phyloP scores from a whole-genome alignment of 2,113 vertebrate species.

The Notothenia coriiceps region DNA sequence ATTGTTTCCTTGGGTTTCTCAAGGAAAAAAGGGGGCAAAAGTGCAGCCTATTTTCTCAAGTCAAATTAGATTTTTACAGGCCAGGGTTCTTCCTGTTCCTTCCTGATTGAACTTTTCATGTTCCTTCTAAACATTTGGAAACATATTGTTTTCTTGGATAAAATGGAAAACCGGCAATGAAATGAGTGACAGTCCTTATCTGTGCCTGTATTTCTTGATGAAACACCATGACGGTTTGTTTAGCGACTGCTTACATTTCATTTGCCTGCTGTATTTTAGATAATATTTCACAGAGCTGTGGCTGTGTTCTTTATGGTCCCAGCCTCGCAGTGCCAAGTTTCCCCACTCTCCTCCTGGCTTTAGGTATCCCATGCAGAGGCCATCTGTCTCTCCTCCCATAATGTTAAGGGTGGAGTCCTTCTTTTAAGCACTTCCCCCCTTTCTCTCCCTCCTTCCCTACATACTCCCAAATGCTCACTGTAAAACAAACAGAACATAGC shows the following conservation, averaged over 20 bases:
- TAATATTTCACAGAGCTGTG: slow-evolving; percentile 62
- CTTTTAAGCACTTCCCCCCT: slow-evolving; percentile 48
- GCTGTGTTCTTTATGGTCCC: slow-evolving; percentile 63
- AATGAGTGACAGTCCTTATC: slow-evolving; percentile 24
- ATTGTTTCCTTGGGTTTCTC: slow-evolving; percentile 75
- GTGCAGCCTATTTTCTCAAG: slow-evolving; percentile 46
- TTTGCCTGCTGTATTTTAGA: slow-evolving; percentile 67
- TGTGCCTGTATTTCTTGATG: slow-evolving; percentile 35
- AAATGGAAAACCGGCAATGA: slow-evolving; percentile 41
- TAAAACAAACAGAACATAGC: slow-evolving; percentile 76
- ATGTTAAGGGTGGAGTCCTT: slow-evolving; percentile 77
- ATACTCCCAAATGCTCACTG: slow-evolving; percentile 66
- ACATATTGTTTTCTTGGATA: neutral
- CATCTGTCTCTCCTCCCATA: slow-evolving; percentile 79
- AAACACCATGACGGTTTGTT: slow-evolving; percentile 57
- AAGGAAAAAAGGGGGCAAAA: slow-evolving; percentile 65
- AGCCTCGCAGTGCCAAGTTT: slow-evolving; percentile 70
- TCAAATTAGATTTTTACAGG: slow-evolving; percentile 37
- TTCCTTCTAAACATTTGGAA: neutral
- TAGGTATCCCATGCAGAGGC: slow-evolving; percentile 82
- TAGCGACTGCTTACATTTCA: slow-evolving; percentile 63
- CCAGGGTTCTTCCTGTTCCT: slow-evolving; percentile 32
- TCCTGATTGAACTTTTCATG: neutral
- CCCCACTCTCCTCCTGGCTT: slow-evolving; percentile 70
- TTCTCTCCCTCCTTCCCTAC: slow-evolving; percentile 45